phyloP scores from a whole-genome alignment of 2,113 vertebrate genomes.

The Bubo bubo region DNA sequence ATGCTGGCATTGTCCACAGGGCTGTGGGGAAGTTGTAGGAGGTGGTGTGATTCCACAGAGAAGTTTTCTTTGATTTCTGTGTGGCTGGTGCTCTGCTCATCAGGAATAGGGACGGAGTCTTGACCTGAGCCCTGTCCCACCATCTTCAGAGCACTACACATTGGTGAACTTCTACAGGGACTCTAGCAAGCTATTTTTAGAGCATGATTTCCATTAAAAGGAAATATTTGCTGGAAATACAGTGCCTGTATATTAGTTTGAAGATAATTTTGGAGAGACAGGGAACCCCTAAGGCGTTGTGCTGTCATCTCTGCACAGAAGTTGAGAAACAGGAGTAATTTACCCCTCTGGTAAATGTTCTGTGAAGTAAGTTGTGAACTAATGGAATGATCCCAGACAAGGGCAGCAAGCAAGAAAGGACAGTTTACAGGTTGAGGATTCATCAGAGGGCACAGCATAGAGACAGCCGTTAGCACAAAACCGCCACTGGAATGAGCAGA shows the following conservation, averaged over 20 bases:
- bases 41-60: background rate
- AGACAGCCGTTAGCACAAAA: background rate
- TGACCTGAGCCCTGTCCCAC: background rate
- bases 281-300: rapidly evolving
- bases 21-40: background rate
- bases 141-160: background rate
- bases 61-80: background rate
- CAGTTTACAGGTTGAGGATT: background rate
- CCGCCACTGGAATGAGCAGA: background rate
- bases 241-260: background rate
- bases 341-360: background rate
- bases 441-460: background rate
- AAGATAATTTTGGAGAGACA: background rate
- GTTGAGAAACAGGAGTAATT: background rate
- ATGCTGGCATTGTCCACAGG: background rate
- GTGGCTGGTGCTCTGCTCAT: background rate
- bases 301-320: background rate
- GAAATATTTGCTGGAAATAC: background rate
- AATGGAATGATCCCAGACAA: background rate
- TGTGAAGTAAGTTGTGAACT: background rate
- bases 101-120: background rate
- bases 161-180: background rate
- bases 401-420: background rate
- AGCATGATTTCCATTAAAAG: background rate
- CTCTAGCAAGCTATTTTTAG: background rate